Base-by-base conservation (phyloP, 2,888 invertebrate genomes). In the Cerceris ruficornis region DNA sequence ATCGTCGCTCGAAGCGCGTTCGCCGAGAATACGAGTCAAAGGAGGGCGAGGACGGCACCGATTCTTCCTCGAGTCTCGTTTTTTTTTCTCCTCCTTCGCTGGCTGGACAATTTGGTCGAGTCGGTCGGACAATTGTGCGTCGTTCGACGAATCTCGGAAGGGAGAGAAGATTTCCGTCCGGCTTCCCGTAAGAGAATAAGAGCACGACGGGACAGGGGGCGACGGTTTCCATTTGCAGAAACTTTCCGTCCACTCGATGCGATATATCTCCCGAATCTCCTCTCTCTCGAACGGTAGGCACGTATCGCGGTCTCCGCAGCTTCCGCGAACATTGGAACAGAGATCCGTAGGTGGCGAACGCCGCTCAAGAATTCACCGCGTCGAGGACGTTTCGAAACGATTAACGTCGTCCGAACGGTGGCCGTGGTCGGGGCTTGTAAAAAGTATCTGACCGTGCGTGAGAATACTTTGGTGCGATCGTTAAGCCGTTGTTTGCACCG, bases 41-140 rank as follows among this genome's bases (percentile, higher is more conserved):
- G n/a, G n/a, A n/a, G n/a, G n/a, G n/a, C n/a, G n/a, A n/a, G n/a
- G n/a, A n/a, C n/a, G n/a, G n/a, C n/a, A n/a, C n/a, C n/a, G n/a
- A n/a, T n/a, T n/a, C n/a, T n/a, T n/a, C n/a, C n/a, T n/a, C n/a
- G n/a, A n/a, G n/a, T n/a, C n/a, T n/a, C n/a, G n/a, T n/a, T n/a
- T n/a, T n/a, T n/a, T n/a, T n/a, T n/a, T n/a, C n/a, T n/a, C n/a
- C n/a, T n/a, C n/a, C n/a, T n/a, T n/a, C n/a, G n/a, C n/a, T n/a
- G n/a, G n/a, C n/a, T n/a, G n/a, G n/a, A n/a, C n/a, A n/a, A n/a
- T n/a, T n/a, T n/a, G 69, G 67, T 61, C 67, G 54, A 49, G 41
- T 66, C 69, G 55, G 43, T 14, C 71, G 75, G 80, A 84, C 80
- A 74, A 86, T 85, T 86, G 82, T 78, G 82, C 84, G 83, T 78